Evolutionary conservation across 2,113 vertebrate species (phyloP), one percentile per base, ranked within the genome.

Genomic region (Melanerpes aurifrons): DNA sequence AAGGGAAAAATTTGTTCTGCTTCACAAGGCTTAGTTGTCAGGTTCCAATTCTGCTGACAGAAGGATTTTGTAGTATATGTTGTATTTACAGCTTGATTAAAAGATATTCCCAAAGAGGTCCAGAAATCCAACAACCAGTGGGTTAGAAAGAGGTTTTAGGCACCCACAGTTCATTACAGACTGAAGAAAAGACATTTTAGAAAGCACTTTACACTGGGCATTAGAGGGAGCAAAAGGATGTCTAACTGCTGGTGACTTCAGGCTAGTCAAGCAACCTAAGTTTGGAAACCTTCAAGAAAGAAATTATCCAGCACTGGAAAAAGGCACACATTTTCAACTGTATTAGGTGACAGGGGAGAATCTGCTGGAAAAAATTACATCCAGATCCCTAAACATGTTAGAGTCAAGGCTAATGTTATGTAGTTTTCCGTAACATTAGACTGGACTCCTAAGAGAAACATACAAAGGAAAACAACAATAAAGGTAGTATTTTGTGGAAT

Each of bases 201-300:
- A 70, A 88, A 82, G 28, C 4, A 2, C 29, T 50, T 57, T 77
- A 63, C 71, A 68, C 3, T 29, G n/a, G 6, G 48, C 7, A 24
- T 53, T 26, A 81, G 17, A 47, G 15, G 54, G 15, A 83, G 45
- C 16, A 84, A 69, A 76, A 16, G 5, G 3, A 59, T 32, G 6
- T 35, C 32, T 68, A 88, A 70, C 8, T 2, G 8, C 53, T 22
- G 10, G 14, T 9, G 10, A 59, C 9, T 77, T 80, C 53, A 54
- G 24, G 90, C 19, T 25, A 64, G 22, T 14, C 0, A 1, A 82
- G 18, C 45, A 72, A 18, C 2, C 0, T 10, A 31, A 26, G 7
- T 67, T 59, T 80, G 15, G 22, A 80, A 86, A 15, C 12, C 58
- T 74, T 56, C 29, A 67, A 29, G 17, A 81, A 85, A 64, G 18